Conservation (phyloP, 92 coral and sea anemone genomes). For the Heliopora coerulea region DNA sequence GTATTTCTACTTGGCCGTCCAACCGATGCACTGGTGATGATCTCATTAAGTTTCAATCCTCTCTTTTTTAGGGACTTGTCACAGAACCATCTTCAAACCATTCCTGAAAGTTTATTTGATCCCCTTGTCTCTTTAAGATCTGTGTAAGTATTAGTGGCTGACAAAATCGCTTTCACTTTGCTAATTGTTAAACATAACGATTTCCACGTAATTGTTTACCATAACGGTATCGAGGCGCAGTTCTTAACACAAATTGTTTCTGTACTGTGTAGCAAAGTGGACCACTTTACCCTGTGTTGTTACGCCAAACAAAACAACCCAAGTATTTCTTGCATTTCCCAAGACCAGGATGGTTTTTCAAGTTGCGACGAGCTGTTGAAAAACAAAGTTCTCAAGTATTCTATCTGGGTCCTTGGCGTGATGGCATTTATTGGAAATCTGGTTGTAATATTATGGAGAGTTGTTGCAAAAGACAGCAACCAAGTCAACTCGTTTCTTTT, state of each 20-base stretch:
- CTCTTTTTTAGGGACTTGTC: conserved; percentile 38
- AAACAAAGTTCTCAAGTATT: conserved; percentile 48
- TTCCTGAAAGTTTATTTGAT: conserved; percentile 27
- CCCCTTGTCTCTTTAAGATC: conserved; percentile 13
- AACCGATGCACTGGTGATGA: too few species aligned
- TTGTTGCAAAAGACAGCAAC: conserved; percentile 51
- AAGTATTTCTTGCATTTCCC: conserved; percentile 37
- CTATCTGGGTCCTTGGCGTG: conserved; percentile 61
- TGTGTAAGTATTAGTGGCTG: conserved; percentile 38
- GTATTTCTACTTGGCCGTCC: too few species aligned
- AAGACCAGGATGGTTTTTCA: conserved; percentile 57
- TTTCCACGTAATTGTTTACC: too few species aligned
- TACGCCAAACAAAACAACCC: conserved; percentile 45
- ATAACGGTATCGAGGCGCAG: too few species aligned
- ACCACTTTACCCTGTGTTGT: conserved; percentile 65
- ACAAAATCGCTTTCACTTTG: not conserved
- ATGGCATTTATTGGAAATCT: conserved; percentile 67
- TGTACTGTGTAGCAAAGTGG: conserved; percentile 57
- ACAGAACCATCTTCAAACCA: conserved; percentile 26
- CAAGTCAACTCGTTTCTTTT: conserved; percentile 64
- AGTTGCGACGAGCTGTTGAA: conserved; percentile 74
- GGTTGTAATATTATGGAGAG: conserved; percentile 57
- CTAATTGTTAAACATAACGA: too few species aligned
- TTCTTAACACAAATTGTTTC: too few species aligned
- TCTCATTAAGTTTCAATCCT: too few species aligned